A percentile compares a stretch with the other conserved stretches of the same genome.
These are phyloP conservation scores for Glossosoma conforme DNA, from an alignment of 1,140 invertebrate species.

Conservation along the genomic window DNA sequence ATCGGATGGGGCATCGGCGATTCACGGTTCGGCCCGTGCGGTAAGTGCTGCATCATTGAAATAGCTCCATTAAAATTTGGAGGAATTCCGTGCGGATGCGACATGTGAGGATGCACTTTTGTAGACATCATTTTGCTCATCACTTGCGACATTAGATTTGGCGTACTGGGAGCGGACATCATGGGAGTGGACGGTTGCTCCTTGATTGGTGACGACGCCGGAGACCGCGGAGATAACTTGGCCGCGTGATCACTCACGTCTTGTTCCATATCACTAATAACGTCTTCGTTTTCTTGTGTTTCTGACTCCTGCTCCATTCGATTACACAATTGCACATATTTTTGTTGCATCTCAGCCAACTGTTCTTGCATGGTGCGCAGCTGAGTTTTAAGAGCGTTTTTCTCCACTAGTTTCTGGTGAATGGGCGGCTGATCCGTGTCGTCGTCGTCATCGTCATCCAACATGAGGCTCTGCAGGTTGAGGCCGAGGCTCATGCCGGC, in stretches of 20 bases:
- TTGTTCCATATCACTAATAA: constrained; percentile 59
- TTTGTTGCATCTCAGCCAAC: constrained; percentile 84
- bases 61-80: constrained; percentile 52
- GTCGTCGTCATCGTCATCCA: constrained; percentile 66
- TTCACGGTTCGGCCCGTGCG: constrained; percentile 48
- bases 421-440: constrained; percentile 70
- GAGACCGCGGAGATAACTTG: constrained; percentile 52
- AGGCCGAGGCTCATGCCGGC: constrained; percentile 46
- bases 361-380: constrained; percentile 83
- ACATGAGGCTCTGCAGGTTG: constrained; percentile 43
- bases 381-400: constrained; percentile 79
- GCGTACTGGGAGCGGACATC: constrained; percentile 43
- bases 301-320: constrained; percentile 76
- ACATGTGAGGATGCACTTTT: constrained; percentile 56
- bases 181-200: constrained; percentile 53
- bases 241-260: constrained; percentile 42
- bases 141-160: constrained; percentile 61
- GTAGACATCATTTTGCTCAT: constrained; percentile 64
- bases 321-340: constrained; percentile 80
- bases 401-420: constrained; percentile 76
- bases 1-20: constrained; percentile 35
- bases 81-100: constrained; percentile 47
- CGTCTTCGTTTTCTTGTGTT: constrained; percentile 68
- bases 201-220: constrained; percentile 54
- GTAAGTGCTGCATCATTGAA: constrained; percentile 54